phyloP scores from a whole-genome alignment of 2,797 vertebrate species.

The Momotus momota region DNA sequence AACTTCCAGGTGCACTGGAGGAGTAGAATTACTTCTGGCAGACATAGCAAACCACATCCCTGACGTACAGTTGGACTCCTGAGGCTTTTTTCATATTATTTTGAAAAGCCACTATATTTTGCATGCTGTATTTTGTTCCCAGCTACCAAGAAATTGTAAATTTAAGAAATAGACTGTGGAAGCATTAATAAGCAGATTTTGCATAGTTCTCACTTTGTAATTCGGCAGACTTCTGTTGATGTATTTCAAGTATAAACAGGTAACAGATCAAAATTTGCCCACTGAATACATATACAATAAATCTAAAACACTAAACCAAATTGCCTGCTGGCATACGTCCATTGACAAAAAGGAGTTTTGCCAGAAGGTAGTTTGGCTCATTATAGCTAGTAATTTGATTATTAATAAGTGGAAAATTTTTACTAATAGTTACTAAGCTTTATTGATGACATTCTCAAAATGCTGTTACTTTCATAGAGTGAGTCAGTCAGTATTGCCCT shows the following conservation, averaged over 20 bases:
- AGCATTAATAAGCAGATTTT: slow-evolving; percentile 43
- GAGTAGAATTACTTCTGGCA: background rate
- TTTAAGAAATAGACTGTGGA: background rate
- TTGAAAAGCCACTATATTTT: background rate
- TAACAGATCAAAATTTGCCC: slow-evolving; percentile 60
- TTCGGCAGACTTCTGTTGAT: slow-evolving; percentile 35
- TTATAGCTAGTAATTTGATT: slow-evolving; percentile 62
- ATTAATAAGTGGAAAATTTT: slow-evolving; percentile 67
- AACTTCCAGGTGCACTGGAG: background rate
- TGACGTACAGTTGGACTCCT: background rate
- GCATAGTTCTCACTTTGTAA: background rate
- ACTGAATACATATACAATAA: slow-evolving; percentile 19
- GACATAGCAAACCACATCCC: background rate
- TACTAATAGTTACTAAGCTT: slow-evolving; percentile 49
- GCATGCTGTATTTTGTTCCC: background rate
- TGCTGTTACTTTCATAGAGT: background rate
- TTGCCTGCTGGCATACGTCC: slow-evolving; percentile 44
- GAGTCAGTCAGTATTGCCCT: background rate
- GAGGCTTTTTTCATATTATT: background rate
- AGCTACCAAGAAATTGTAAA: background rate
- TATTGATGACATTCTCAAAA: slow-evolving; percentile 47
- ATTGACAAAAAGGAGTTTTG: slow-evolving; percentile 56
- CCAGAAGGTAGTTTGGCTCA: slow-evolving; percentile 69
- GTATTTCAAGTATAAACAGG: slow-evolving; percentile 52
- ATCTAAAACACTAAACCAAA: slow-evolving; percentile 55